Evolutionary conservation across 2,113 vertebrate genomes (phyloP), one percentile per base, ranked within the genome.

Genomic region (Sebastes schlegelii): DNA sequence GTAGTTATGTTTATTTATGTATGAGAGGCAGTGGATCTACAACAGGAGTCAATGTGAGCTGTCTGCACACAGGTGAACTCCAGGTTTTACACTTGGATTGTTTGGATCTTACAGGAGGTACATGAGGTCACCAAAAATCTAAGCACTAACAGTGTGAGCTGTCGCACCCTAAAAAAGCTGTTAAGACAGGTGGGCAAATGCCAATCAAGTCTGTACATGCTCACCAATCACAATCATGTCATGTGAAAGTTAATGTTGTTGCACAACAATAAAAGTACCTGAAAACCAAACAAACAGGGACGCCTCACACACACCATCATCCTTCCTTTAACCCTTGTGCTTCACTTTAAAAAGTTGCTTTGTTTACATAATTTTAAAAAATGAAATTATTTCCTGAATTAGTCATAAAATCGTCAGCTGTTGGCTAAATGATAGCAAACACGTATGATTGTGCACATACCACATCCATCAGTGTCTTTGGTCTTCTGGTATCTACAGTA

Each of bases 401-500:
- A 34, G 34, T 34, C 34, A 34, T 34, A 34, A 34, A 34, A 34
- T 34, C 34, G 34, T 67, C 12, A 13, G 16, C 16, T 49, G 76
- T 4, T 40, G n/a, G 61, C 10, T 78, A 21, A 26, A 11, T 57
- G 7, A 17, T 40, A n/a, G 17, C 5, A 7, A 55, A 13, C 45
- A 21, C 26, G 9, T 17, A 52, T 58, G 57, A 48, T 6, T 12
- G 40, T 64, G 14, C 23, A 83, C 92, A 8, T 90, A 96, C 96
- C 96, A 86, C 96, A 97, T 86, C 93, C 88, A 3, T 91, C 71
- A 6, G 80, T 61, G 40, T 89, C 88, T 17, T 74, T 68, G 26
- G 69, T 62, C 40, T 78, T 91, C 66, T 94, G 85, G 87, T 96
- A 96, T 73, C 94, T 92, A 45, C 96, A 97, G 66, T 88, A 74